phyloP scores from a whole-genome alignment of 2,797 vertebrate species.

The Sebastes umbrosus region DNA sequence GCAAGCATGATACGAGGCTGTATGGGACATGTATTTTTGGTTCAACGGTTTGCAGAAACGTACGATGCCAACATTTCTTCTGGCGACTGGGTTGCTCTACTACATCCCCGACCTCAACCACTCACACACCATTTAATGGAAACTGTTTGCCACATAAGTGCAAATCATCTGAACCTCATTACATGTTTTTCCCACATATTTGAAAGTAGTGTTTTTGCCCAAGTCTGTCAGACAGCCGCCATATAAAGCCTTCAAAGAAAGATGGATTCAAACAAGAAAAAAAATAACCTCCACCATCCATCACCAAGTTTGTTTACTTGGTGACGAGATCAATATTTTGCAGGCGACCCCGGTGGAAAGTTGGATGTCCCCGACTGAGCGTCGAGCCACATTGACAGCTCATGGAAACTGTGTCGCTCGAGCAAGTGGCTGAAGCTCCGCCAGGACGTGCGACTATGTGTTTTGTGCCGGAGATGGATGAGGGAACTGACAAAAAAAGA shows the following conservation, averaged over 20 bases:
- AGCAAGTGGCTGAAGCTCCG: constrained; percentile 28
- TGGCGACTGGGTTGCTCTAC: neutral
- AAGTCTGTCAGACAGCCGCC: constrained; percentile 38
- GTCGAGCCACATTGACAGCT: constrained; percentile 35
- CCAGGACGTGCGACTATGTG: constrained; percentile 20
- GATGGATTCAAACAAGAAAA: constrained; percentile 40
- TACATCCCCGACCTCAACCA: neutral
- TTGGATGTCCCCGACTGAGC: constrained; percentile 27
- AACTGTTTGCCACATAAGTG: constrained; percentile 14
- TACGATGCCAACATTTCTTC: neutral
- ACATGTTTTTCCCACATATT: constrained; percentile 35
- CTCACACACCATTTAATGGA: constrained; percentile 21
- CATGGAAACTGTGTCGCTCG: constrained; percentile 60
- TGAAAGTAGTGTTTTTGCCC: constrained; percentile 32
- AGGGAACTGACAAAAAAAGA: constrained; percentile 30
- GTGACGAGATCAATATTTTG: constrained; percentile 60
- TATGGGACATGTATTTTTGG: neutral
- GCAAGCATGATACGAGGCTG: neutral
- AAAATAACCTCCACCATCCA: constrained; percentile 44
- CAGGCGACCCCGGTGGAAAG: constrained; percentile 45
- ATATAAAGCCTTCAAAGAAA: constrained; percentile 26
- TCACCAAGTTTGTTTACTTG: constrained; percentile 46
- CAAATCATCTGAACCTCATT: constrained; percentile 9
- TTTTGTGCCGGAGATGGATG: constrained; percentile 30
- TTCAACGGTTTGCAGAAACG: neutral